These are phyloP conservation scores for Pararge aegeria DNA, from an alignment of 1,140 invertebrate species.

Conservation along the genomic window DNA sequence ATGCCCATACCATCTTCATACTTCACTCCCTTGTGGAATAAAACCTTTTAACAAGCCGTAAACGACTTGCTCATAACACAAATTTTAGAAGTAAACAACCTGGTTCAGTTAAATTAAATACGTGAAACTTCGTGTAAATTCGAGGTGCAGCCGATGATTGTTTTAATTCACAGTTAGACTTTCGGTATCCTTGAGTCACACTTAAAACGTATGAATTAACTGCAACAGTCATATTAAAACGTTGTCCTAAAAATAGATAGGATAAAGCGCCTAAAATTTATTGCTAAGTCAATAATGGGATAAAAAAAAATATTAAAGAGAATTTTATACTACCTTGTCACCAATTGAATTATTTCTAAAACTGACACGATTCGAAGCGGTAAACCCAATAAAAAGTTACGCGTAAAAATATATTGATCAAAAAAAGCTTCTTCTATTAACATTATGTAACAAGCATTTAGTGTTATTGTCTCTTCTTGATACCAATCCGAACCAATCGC, in stretches of 20 bases:
- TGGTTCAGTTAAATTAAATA: not conserved
- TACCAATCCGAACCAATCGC: too few species aligned
- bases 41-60: not conserved
- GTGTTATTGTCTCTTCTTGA: too few species aligned
- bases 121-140: constrained; percentile 29
- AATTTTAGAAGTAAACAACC: not conserved
- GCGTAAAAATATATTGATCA: too few species aligned
- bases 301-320: too few species aligned
- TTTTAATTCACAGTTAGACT: constrained; percentile 51
- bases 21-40: not conserved
- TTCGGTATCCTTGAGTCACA: constrained; percentile 46
- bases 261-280: not conserved
- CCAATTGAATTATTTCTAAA: too few species aligned
- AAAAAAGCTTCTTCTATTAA: too few species aligned
- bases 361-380: too few species aligned
- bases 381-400: too few species aligned
- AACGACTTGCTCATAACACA: not conserved
- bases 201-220: constrained; percentile 46
- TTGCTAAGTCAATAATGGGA: too few species aligned
- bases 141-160: constrained; percentile 39
- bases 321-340: too few species aligned
- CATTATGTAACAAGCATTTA: too few species aligned
- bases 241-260: not conserved
- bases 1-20: too few species aligned
- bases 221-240: constrained; percentile 26